Percentiles rank a stretch among this genome's conserved stretches.
phyloP scores from a whole-genome alignment of 1,140 invertebrate genomes.

The Dufourea novaeangliae region DNA sequence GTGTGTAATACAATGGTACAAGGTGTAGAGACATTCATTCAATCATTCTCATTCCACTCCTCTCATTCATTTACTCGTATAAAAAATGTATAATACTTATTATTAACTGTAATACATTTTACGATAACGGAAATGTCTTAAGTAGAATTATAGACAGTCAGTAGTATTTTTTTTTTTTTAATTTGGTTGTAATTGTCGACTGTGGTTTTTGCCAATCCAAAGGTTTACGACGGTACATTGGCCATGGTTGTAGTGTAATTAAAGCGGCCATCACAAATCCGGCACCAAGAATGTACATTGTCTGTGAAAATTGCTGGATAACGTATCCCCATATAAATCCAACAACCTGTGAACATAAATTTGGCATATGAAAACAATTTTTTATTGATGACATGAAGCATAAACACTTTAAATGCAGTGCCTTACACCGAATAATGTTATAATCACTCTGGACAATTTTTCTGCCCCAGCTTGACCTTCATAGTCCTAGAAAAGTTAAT shows the following conservation, averaged over 20 bases:
- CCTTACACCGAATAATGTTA: conserved; percentile 92
- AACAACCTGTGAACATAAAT: conserved; percentile 83
- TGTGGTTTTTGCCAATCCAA: conserved; percentile 94
- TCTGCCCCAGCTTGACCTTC: conserved; percentile 95
- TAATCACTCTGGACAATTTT: conserved; percentile 92
- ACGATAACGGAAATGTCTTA: conserved; percentile 18
- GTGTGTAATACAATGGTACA: not conserved
- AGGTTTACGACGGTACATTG: conserved; percentile 93
- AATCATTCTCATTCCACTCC: too few species aligned
- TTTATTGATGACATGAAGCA: not conserved
- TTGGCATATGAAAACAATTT: not conserved
- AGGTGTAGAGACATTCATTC: not conserved
- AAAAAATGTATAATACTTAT: too few species aligned
- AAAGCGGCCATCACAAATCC: conserved; percentile 93
- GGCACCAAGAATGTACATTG: conserved; percentile 94
- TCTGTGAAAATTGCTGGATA: conserved; percentile 97
- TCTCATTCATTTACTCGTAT: too few species aligned
- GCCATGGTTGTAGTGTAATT: conserved; percentile 95
- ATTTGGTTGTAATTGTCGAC: conserved; percentile 68
- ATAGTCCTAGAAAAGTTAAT: conserved; percentile 88
- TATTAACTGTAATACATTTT: not conserved
- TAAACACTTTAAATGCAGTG: not conserved
- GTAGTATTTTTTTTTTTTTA: conserved; percentile 79
- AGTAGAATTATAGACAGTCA: conserved; percentile 9
- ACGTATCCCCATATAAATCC: conserved; percentile 96